Evolutionary conservation across 1,140 invertebrate genomes (phyloP).

Genomic region (Papilio aristodemus): DNA sequence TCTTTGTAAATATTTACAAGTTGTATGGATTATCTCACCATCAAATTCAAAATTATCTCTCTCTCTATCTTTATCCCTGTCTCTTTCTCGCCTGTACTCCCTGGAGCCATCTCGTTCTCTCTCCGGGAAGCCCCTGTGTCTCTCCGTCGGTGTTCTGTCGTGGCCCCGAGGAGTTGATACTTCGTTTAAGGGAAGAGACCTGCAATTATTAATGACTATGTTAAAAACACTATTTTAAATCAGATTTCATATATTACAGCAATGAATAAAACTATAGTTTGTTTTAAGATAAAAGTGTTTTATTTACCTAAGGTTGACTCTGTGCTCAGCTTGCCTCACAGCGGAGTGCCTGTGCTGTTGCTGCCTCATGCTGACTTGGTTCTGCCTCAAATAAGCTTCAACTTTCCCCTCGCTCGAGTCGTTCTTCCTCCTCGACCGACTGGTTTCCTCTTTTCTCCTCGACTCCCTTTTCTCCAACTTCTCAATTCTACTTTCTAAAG

Average conservation of each 20-base stretch:
- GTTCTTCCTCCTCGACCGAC: constrained; percentile 50
- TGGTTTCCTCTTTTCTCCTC: constrained; percentile 57
- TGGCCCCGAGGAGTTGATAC: constrained; percentile 56
- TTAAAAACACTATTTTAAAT: too few relatives aligned
- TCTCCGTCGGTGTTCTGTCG: constrained; percentile 72
- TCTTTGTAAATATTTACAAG: too few relatives aligned
- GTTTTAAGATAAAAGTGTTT: too few relatives aligned
- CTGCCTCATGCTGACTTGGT: constrained; percentile 74
- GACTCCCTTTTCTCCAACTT: constrained; percentile 58
- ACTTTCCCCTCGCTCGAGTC: constrained; percentile 69
- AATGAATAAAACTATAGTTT: too few relatives aligned
- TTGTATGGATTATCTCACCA: constrained; percentile 43
- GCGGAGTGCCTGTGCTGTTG: constrained; percentile 71
- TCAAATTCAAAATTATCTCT: constrained; percentile 61
- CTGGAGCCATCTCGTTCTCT: constrained; percentile 53
- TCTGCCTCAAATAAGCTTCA: constrained; percentile 75
- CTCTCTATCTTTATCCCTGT: constrained; percentile 58
- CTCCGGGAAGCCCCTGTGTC: constrained; percentile 58
- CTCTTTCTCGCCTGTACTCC: constrained; percentile 62
- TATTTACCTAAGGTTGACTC: constrained; percentile 71
- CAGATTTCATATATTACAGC: too few relatives aligned
- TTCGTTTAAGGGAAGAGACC: constrained; percentile 75
- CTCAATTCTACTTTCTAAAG: constrained; percentile 52
- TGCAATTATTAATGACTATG: constrained; percentile 44
- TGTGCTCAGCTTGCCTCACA: constrained; percentile 75